These are phyloP conservation scores for Eupithecia pulchellata DNA, from an alignment of 2,888 invertebrate genomes.

Conservation along the genomic window DNA sequence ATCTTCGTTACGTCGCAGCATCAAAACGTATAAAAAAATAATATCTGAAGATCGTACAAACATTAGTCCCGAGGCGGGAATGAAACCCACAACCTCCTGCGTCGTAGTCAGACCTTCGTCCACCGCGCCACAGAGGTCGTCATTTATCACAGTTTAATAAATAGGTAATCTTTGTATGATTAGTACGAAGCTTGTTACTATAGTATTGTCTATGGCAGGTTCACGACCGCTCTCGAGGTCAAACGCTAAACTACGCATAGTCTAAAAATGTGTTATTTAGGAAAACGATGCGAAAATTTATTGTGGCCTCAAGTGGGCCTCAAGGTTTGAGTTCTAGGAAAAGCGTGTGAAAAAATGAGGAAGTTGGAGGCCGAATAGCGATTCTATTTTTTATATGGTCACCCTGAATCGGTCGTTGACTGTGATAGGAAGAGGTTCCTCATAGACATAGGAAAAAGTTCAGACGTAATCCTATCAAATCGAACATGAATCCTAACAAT, in stretches of 20 bases:
- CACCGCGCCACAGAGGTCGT: no score
- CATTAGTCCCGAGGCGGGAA: no score
- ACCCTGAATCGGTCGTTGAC: conserved; percentile 9
- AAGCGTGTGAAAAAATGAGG: conserved; percentile 14
- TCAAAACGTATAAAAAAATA: no score
- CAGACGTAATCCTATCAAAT: no score
- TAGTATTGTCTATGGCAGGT: conserved; percentile 50
- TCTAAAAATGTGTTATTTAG: conserved; percentile 31
- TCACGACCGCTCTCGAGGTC: conserved; percentile 73
- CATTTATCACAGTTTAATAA: background rate
- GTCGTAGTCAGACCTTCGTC: no score
- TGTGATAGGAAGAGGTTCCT: background rate
- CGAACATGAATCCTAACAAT: no score
- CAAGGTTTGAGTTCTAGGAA: conserved; percentile 24
- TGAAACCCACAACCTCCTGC: no score
- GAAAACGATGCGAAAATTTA: conserved; percentile 36
- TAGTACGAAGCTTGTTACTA: background rate
- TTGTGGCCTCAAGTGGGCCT: conserved; percentile 24
- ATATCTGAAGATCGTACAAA: no score
- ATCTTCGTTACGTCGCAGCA: no score
- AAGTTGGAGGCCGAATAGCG: background rate
- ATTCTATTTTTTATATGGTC: conserved; percentile 10
- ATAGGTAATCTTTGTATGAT: background rate
- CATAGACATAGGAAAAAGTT: no score
- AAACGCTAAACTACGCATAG: conserved; percentile 51